phyloP scores from a whole-genome alignment of 1,140 invertebrate genomes.

The Chymomyza costata region DNA sequence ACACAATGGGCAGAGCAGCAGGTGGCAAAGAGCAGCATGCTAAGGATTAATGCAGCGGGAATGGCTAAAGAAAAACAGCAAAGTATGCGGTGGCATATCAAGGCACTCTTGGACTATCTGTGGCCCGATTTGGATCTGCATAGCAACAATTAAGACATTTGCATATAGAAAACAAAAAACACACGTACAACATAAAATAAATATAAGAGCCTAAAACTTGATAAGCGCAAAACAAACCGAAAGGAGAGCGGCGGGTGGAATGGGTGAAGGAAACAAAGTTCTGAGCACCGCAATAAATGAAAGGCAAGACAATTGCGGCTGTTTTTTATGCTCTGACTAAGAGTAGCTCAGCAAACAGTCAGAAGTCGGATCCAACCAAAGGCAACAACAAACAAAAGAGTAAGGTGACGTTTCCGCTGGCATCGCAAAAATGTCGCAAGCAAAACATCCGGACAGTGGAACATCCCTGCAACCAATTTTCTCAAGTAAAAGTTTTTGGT shows the following conservation, averaged over 20 bases:
- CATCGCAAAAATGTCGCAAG: too few relatives aligned
- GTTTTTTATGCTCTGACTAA: too few relatives aligned
- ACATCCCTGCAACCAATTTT: background rate
- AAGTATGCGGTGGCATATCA: conserved; percentile 2
- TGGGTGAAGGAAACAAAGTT: too few relatives aligned
- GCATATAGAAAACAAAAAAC: conserved; percentile 21
- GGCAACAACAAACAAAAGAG: background rate
- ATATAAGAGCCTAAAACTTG: too few relatives aligned
- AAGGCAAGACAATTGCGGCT: too few relatives aligned
- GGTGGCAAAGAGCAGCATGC: background rate
- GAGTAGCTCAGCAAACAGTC: too few relatives aligned
- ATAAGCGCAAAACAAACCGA: too few relatives aligned
- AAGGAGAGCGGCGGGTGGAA: too few relatives aligned
- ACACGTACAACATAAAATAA: conserved; percentile 1
- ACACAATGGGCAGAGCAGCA: conserved; percentile 32
- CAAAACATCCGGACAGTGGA: too few relatives aligned
- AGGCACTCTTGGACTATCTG: conserved; percentile 1
- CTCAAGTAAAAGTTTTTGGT: background rate
- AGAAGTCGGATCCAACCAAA: too few relatives aligned
- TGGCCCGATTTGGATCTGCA: conserved; percentile 19
- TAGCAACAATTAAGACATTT: conserved; percentile 21
- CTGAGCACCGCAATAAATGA: too few relatives aligned
- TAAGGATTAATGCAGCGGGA: background rate
- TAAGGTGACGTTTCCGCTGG: background rate
- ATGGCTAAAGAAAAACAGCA: conserved; percentile 4